phyloP scores from a whole-genome alignment of 2,797 vertebrate species.

The Leontocebus nigricollis region DNA sequence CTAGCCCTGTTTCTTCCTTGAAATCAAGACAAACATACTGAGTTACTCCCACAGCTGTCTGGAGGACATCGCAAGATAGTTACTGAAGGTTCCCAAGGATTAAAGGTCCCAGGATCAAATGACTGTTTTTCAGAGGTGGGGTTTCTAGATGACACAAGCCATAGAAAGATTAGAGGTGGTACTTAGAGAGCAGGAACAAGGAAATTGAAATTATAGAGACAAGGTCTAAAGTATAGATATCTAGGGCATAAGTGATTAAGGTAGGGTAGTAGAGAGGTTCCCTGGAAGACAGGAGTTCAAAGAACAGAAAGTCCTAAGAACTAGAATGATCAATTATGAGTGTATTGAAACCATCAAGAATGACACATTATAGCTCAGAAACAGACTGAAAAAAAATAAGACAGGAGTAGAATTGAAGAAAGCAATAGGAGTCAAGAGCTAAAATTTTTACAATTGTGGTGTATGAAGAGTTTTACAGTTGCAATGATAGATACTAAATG shows the following conservation, averaged over 20 bases:
- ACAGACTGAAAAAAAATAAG: neutral
- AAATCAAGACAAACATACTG: neutral
- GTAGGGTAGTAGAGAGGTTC: neutral
- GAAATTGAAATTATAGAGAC: neutral
- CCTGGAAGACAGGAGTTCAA: neutral
- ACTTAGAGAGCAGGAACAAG: neutral
- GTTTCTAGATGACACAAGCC: neutral
- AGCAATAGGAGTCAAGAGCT: neutral
- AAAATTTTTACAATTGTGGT: neutral
- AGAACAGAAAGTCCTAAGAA: neutral
- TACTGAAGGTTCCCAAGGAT: neutral
- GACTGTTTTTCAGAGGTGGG: neutral
- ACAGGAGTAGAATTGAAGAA: neutral
- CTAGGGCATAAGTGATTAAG: neutral
- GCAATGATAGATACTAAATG: neutral
- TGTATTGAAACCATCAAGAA: neutral
- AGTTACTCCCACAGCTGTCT: neutral
- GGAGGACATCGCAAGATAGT: neutral
- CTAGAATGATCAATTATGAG: neutral
- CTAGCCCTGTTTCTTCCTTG: neutral
- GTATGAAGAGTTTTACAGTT: neutral
- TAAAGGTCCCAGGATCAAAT: neutral
- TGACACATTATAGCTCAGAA: neutral
- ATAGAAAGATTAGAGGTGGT: neutral
- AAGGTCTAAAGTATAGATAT: neutral